Conservation (phyloP, 2,113 vertebrate genomes). For the Myodes glareolus region DNA sequence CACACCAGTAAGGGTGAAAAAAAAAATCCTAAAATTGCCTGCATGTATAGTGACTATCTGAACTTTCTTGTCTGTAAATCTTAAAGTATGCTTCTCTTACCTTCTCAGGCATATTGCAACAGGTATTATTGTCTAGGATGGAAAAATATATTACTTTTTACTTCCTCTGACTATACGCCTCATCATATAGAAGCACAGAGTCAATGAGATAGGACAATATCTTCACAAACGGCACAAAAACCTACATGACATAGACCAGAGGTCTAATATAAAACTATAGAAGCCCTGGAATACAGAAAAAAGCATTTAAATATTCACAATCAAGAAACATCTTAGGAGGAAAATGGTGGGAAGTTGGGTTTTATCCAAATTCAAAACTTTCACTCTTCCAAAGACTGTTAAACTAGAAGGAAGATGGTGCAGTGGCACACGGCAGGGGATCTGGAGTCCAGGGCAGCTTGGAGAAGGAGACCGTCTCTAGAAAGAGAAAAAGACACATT, state of each 20-base stretch:
- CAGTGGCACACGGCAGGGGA: not conserved
- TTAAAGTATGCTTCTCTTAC: not conserved
- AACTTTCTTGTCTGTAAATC: not conserved
- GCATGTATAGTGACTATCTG: not conserved
- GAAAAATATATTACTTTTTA: constrained; percentile 32
- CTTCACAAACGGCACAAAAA: constrained; percentile 22
- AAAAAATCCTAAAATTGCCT: not conserved
- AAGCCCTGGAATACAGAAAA: not conserved
- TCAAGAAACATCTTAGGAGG: not conserved
- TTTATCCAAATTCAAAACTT: not conserved
- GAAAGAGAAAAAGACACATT: not conserved
- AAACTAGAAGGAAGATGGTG: not conserved
- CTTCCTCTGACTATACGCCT: not conserved
- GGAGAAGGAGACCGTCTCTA: not conserved
- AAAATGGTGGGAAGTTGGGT: not conserved
- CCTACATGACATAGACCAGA: not conserved
- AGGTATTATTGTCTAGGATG: not conserved
- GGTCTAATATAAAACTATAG: constrained; percentile 7
- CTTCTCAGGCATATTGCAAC: not conserved
- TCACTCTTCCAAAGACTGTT: not conserved
- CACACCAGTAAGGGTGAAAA: not conserved
- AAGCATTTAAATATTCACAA: not conserved
- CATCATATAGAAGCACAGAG: not conserved
- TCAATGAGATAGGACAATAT: not conserved
- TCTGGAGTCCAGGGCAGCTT: not conserved